Base-by-base conservation (phyloP, 2,113 vertebrate genomes). In the Oxygymnocypris stewartii region DNA sequence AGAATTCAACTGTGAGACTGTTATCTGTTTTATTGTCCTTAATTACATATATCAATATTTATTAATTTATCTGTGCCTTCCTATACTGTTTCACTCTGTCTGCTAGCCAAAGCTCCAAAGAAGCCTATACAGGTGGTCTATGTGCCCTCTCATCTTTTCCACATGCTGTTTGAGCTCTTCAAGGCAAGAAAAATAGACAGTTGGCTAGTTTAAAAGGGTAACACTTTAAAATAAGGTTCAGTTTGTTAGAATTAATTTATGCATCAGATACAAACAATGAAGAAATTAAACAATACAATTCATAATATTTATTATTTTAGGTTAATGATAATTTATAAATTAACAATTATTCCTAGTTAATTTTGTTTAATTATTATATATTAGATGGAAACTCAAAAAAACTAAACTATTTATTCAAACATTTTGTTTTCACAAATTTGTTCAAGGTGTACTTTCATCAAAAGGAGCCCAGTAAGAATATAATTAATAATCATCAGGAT, bases 101-200 rank as follows among this genome's bases (percentile, higher is more conserved):
- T 47, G 23, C 40, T 86, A 97, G 96, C 95, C 87, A 97, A 97
- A 94, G 93, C 96, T 84, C 95, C 96, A 71, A 91, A 95, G 85
- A 96, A 95, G 85, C 95, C 96, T 85, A 96, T 97, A 91, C 96
- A 97, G 92, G 96, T 96, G 74, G 96, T 97, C 81, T 97, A 97
- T 89, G 96, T 97, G 85, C 96, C 96, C 54, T 97, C 96, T 49
- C 96, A 97, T 90, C 93, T 97, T 88, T 97, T 97, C 93, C 96
- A 97, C 92, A 97, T 97, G 96, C 93, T 97, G 13, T 97, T 97
- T 92, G 96, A 97, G 90, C 92, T 97, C 87, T 97, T 97, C 89
- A 97, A 97, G 96, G 96, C 96, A 94, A 88, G 95, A 75, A n/a
- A 75, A 75, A 75, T 25, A 25, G 73, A 75, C 10, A 13, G 73